Base-by-base conservation (phyloP, 2,888 invertebrate species). In the Epirrita christyi region DNA sequence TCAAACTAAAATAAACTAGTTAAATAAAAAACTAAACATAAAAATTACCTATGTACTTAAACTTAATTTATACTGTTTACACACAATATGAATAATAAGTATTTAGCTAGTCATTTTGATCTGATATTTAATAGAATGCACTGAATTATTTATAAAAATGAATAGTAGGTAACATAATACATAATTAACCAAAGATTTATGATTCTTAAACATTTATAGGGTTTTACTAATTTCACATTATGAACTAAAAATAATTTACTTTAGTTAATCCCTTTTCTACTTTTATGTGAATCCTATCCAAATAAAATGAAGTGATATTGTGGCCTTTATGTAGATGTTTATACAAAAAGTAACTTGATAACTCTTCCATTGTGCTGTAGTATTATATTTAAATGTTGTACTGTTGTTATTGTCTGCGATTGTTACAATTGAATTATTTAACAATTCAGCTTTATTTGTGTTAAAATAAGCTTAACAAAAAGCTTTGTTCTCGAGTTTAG, bases 281-380 rank as follows among this genome's bases (percentile, higher is more conserved):
- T 45, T 42, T 41, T 45, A 34, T 34, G 34, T 37, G 41, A 45
- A 46, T 13, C 44, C 43, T 42, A 51, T 44, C 37, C 13, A 36
- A 56, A 15, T 41, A 43, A 70, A 76, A 74, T 52, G 59, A 80
- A 80, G 88, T 88, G 87, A 88, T 88, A 86, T 75, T 75, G 88
- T 87, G 88, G 88, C 88, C 88, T 89, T 89, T 77, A 71, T 74
- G 64, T 78, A 81, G 68, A 73, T 71, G 65, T 71, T 66, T 76
- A 73, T 74, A 76, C 64, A 66, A 71, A 61, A 65, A 71, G 8
- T 73, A 70, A 67, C 72, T 68, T 72, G 67, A 59, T 62, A 63
- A 74, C 73, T 81, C 83, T 86, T 84, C 82, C 82, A 87, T 82
- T 82, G 74, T 83, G 72, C 75, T 70, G 74, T 82, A 82, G 78